Evolutionary conservation across 2,888 invertebrate species (phyloP), one percentile per base, ranked within the genome.

Genomic region (Agrochola lota): DNA sequence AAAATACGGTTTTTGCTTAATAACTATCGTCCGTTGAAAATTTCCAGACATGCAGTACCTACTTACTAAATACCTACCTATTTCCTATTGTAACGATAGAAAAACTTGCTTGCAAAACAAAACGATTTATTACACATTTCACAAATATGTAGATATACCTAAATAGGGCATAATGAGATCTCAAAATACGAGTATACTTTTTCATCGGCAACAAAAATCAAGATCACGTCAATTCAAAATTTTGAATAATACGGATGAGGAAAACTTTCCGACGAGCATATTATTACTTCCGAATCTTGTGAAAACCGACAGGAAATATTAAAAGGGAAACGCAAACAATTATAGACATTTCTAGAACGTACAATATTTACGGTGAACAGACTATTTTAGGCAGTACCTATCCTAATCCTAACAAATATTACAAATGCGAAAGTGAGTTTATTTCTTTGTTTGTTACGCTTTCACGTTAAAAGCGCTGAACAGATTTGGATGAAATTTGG

Each of bases 191-290:
- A n/a, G n/a, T n/a, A 49, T n/a, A 71, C 9, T 20, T 59, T n/a
- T 26, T 17, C 46, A 75, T 49, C 30, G 35, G 40, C n/a, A 81
- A 57, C 49, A 43, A 43, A 64, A 76, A 66, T 66, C 15, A 77
- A 46, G 59, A 62, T 62, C 55, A 67, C 60, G 66, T 75, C 75
- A 76, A 70, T 75, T 64, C 76, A 55, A 55, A 73, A 68, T 68
- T 68, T 60, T 15, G 20, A 46, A 60, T 60, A 74, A 60, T 43
- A 67, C n/a, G 40, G 20, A 57, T 8, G 40, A 17, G 35, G 23
- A 57, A 70, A 70, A 43, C 12, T 70, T 60, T 66, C 20, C 30
- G 35, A 20, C 68, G 2, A 9, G 17, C 35, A 30, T 57, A 23
- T 40, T 62, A 70, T 60, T 70, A 60, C 55, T 63, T 70, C n/a